Percentiles rank a stretch among this genome's conserved stretches.
These are phyloP conservation scores for Syrista parreyssii DNA, from an alignment of 2,888 invertebrate genomes.

Conservation along the genomic window DNA sequence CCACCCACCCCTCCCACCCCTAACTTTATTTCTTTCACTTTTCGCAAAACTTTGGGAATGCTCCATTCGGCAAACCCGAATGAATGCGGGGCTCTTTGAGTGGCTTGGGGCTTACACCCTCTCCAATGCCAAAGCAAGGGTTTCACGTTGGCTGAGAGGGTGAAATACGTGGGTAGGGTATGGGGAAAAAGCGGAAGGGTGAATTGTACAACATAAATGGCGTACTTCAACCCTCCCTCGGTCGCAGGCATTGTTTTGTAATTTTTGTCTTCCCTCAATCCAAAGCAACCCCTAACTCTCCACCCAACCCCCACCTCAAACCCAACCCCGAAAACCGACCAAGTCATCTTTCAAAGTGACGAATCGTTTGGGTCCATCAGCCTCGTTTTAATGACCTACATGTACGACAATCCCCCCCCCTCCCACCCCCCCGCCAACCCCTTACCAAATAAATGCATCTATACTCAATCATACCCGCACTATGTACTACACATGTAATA, in stretches of 20 bases:
- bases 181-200: background rate
- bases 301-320: background rate
- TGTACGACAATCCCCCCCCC: background rate
- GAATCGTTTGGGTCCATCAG: slow-evolving; percentile 19
- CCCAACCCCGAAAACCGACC: slow-evolving; percentile 8
- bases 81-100: background rate
- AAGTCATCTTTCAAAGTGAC: slow-evolving; percentile 55
- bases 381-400: background rate
- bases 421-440: no score
- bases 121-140: background rate
- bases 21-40: background rate
- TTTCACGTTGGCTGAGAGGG: background rate
- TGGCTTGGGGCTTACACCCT: background rate
- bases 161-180: background rate
- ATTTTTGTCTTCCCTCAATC: slow-evolving; percentile 17
- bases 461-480: background rate
- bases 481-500: background rate
- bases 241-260: slow-evolving; percentile 31
- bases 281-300: slow-evolving; percentile 21
- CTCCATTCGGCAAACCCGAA: background rate
- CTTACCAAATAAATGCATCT: background rate
- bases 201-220: slow-evolving; percentile 7
- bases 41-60: background rate
- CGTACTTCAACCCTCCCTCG: slow-evolving; percentile 11
- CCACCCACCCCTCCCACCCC: background rate